Evolutionary conservation across 2,888 invertebrate species (phyloP), one percentile per base, ranked within the genome.

Genomic region (Microctonus hyperodae): DNA sequence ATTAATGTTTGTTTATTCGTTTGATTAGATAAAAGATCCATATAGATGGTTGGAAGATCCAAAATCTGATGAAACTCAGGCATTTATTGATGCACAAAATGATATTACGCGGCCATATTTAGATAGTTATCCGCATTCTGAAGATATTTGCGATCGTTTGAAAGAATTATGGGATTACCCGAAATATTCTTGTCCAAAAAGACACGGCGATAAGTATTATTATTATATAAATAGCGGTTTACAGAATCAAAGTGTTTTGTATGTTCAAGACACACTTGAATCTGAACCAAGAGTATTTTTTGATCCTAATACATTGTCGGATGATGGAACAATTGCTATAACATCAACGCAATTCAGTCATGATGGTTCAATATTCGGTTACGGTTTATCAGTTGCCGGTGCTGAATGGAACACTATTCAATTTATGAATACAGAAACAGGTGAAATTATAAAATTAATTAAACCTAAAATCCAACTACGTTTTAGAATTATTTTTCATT

Each of bases 41-140:
- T 98, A 98, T 84, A 91, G 97, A 65, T 98, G 97, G 97, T 85
- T 99, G 67, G 98, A 99, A 84, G 95, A 98, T 85, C 97, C 98
- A 0, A 96, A 98, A 84, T 88, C 94, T 0, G 89, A 91, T 68
- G 96, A 98, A 84, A 97, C 98, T 1, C 91, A 94, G 83, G 88
- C 89, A 64, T 99, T 93, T 86, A 95, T 98, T 23, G 92, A 95
- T 65, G 91, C 90, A 31, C 94, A 98, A 85, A 98, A 98, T 87
- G 90, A 89, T 51, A 88, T 98, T 53, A 95, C 97, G 7, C 86
- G 88, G 71, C 96, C 97, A 0, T 98, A 90, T 85, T 85, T 99
- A 23, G 90, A 94, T 76, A 88, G 88, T 22, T 96, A 94, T 77
- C 87, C 90, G 0, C 88, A 90, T 57, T 91, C 93, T 80, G 86